These are phyloP conservation scores for Glossophaga mutica DNA, from an alignment of 2,797 vertebrate species.

Conservation along the genomic window DNA sequence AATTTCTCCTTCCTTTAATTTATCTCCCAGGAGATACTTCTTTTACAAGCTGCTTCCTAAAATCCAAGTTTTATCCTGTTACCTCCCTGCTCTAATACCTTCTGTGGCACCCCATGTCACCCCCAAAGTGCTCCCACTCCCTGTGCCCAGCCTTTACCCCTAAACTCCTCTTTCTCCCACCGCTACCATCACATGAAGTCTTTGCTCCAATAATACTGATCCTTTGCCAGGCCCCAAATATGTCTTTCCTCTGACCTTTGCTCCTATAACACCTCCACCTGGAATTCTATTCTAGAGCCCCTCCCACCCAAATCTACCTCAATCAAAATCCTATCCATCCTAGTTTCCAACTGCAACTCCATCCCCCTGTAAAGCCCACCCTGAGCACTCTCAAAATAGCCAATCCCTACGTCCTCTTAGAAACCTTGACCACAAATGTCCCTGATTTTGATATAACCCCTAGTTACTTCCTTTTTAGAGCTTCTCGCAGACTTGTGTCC, in stretches of 20 bases:
- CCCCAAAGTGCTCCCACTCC: background rate
- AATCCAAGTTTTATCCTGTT: background rate
- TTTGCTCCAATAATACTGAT: background rate
- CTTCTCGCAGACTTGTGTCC: background rate
- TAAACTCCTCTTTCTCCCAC: background rate
- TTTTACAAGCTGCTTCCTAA: constrained; percentile 5
- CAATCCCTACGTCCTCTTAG: background rate
- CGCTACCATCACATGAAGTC: background rate
- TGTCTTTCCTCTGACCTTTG: background rate
- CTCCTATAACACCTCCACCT: background rate
- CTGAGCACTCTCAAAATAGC: background rate
- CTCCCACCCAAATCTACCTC: background rate
- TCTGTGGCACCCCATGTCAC: background rate
- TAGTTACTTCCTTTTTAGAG: background rate
- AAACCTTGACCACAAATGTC: background rate
- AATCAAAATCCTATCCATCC: background rate
- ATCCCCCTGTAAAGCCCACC: background rate
- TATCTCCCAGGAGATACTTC: background rate
- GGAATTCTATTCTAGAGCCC: background rate
- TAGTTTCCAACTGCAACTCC: background rate
- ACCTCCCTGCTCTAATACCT: background rate
- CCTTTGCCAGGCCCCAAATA: background rate
- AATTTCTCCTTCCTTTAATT: background rate
- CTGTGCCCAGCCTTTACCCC: background rate
- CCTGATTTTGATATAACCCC: background rate